These are phyloP conservation scores for Ctenosaura bakeri DNA, from an alignment of 2,797 vertebrate species.

Conservation along the genomic window DNA sequence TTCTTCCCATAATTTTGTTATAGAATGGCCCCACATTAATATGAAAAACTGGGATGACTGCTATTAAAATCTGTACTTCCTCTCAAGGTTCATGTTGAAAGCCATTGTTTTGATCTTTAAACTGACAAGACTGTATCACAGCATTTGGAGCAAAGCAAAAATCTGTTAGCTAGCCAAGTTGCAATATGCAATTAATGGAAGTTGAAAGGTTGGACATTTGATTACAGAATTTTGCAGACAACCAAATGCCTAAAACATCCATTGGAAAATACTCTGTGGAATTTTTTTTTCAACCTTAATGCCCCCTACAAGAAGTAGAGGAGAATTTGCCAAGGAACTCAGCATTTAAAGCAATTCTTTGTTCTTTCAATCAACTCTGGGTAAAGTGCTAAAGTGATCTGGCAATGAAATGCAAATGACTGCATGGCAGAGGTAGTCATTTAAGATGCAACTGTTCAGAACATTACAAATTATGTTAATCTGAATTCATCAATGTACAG, in stretches of 20 bases:
- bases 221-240: neutral
- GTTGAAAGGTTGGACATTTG: neutral
- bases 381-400: neutral
- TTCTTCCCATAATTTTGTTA: neutral
- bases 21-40: neutral
- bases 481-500: conserved; percentile 50
- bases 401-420: conserved; percentile 45
- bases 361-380: conserved; percentile 22
- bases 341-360: neutral
- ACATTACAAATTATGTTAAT: conserved; percentile 52
- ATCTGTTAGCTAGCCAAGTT: neutral
- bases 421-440: conserved; percentile 39
- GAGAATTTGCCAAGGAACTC: neutral
- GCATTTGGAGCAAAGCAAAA: neutral
- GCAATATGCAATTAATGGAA: no score
- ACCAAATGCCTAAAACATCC: neutral
- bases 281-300: neutral
- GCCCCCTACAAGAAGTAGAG: neutral
- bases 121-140: neutral
- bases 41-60: neutral
- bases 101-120: neutral
- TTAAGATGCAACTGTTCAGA: conserved; percentile 44
- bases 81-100: neutral
- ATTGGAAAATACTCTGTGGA: neutral
- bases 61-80: conserved; percentile 16